Evolutionary conservation across 2,888 invertebrate genomes (phyloP).

Genomic region (Acronicta psi): DNA sequence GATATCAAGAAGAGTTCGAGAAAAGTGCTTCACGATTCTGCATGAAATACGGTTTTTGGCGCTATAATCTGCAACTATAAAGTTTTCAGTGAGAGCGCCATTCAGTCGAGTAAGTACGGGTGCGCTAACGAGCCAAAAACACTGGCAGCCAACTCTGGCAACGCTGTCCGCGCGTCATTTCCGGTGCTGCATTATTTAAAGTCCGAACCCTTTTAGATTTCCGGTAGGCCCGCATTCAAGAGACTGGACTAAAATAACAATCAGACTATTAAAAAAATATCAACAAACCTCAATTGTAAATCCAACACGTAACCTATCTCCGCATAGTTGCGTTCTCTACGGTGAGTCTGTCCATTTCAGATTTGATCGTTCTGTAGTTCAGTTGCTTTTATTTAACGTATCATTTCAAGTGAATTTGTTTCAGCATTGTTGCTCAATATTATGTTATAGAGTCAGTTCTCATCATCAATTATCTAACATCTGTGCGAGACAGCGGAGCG

Average conservation of each 20-base stretch:
- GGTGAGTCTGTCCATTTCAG: background rate
- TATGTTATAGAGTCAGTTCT: constrained; percentile 26
- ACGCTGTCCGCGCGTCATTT: constrained; percentile 68
- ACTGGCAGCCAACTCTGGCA: constrained; percentile 56
- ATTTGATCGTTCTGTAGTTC: constrained; percentile 1
- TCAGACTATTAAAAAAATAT: constrained; percentile 21
- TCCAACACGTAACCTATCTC: background rate
- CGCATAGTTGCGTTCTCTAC: background rate
- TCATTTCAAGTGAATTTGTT: background rate
- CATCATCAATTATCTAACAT: constrained; percentile 52
- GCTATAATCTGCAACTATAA: constrained; percentile 51
- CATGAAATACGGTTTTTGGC: constrained; percentile 52
- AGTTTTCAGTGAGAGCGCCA: constrained; percentile 55
- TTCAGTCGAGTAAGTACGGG: constrained; percentile 51
- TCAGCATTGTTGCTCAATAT: constrained; percentile 14
- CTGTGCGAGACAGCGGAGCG: constrained; percentile 45
- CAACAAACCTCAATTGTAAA: background rate
- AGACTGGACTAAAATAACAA: constrained; percentile 28
- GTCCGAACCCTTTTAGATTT: constrained; percentile 66
- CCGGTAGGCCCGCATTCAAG: constrained; percentile 56
- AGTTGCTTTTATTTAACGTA: background rate
- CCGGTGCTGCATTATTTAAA: constrained; percentile 67
- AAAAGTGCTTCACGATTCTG: constrained; percentile 30
- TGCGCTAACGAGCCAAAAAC: constrained; percentile 61
- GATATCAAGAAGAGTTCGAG: constrained; percentile 32